Evolutionary conservation across 2,888 invertebrate genomes (phyloP).

Genomic region (Erebia ligea): DNA sequence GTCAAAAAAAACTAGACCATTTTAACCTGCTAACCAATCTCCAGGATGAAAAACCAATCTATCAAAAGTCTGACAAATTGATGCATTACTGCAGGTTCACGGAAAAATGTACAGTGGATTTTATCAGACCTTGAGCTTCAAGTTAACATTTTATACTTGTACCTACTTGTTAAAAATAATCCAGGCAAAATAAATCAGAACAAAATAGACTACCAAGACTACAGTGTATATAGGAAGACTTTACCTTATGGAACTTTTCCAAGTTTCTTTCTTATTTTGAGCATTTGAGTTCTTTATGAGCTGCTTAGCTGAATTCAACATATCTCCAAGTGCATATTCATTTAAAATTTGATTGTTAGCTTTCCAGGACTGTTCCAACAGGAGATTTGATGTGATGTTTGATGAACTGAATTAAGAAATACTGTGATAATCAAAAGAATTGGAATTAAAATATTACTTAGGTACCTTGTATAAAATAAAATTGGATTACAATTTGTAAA

Average conservation of each 20-base stretch:
- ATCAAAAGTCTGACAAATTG: no score
- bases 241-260: slow-evolving; percentile 63
- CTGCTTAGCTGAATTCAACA: slow-evolving; percentile 49
- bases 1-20: no score
- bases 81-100: no score
- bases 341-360: slow-evolving; percentile 45
- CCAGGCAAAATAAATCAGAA: no score
- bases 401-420: slow-evolving; percentile 54
- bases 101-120: no score
- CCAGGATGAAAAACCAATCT: no score
- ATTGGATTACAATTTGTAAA: neutral
- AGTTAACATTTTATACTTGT: no score
- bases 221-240: neutral
- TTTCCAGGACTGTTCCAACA: slow-evolving; percentile 58
- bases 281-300: slow-evolving; percentile 50
- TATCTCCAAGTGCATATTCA: slow-evolving; percentile 45
- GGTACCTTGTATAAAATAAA: neutral
- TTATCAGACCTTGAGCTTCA: no score
- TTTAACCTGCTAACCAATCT: no score
- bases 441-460: neutral
- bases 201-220: neutral
- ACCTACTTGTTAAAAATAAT: no score
- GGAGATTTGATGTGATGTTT: slow-evolving; percentile 55
- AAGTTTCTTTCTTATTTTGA: slow-evolving; percentile 45
- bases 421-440: neutral